Evolutionary conservation across 2,113 vertebrate genomes (phyloP).

Genomic region (Chroicocephalus ridibundus): DNA sequence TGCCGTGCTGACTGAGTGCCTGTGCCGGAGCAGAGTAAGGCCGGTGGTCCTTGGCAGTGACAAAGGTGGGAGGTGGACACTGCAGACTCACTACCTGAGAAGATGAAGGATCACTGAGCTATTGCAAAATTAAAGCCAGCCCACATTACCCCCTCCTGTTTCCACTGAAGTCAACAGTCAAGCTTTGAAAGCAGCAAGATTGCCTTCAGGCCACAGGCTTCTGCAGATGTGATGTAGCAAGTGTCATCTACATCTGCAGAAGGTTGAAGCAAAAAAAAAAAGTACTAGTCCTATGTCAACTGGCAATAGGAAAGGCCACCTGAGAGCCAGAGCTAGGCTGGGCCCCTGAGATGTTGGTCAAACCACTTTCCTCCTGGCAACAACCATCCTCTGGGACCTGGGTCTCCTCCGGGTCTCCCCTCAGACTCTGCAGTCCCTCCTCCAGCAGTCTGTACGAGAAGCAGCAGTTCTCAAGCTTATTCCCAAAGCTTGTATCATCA

Average conservation of each 20-base stretch:
- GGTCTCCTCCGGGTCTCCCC: neutral
- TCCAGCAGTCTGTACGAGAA: accelerated
- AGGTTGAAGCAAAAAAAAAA: neutral
- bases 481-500: neutral
- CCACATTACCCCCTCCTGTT: neutral
- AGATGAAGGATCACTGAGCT: neutral
- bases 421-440: neutral
- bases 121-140: neutral
- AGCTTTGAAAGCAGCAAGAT: neutral
- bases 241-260: neutral
- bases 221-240: neutral
- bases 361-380: neutral
- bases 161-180: neutral
- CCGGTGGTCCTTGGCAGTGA: neutral
- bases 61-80: neutral
- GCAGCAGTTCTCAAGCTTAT: accelerated
- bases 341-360: neutral
- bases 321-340: neutral
- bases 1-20: conserved; percentile 23
- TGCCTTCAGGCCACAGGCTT: neutral
- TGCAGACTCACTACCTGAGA: neutral
- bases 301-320: neutral
- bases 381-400: neutral
- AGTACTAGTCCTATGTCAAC: too few species aligned
- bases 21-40: conserved; percentile 1